Evolutionary conservation across 2,113 vertebrate species (phyloP).

Genomic region (Gambusia affinis): DNA sequence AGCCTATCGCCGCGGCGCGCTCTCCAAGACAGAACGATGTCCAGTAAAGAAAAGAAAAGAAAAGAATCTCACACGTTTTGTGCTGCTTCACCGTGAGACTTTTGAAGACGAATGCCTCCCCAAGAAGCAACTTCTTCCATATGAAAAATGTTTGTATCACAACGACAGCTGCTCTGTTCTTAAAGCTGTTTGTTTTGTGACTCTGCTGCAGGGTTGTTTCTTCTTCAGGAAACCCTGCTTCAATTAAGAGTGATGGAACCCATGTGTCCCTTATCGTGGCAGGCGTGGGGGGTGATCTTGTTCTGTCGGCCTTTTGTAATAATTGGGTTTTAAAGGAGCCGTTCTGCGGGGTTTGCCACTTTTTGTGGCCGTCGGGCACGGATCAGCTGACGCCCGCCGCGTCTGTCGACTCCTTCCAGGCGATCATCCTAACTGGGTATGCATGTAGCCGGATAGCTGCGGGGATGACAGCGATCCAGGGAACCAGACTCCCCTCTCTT

Average conservation of each 20-base stretch:
- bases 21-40: constrained; percentile 70
- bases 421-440: constrained; percentile 66
- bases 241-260: constrained; percentile 80
- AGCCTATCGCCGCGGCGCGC: constrained; percentile 66
- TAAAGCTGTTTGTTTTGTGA: constrained; percentile 78
- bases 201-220: constrained; percentile 69
- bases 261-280: constrained; percentile 78
- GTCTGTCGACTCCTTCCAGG: constrained; percentile 58
- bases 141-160: constrained; percentile 65
- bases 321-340: constrained; percentile 75
- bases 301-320: constrained; percentile 75
- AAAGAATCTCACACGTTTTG: constrained; percentile 24
- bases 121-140: constrained; percentile 52
- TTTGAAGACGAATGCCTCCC: constrained; percentile 36
- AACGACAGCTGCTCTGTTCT: constrained; percentile 74
- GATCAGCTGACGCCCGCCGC: constrained; percentile 68
- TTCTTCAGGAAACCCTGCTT: constrained; percentile 76
- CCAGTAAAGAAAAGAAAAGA: constrained; percentile 59
- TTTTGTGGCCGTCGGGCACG: constrained; percentile 51
- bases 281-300: constrained; percentile 56
- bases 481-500: constrained; percentile 25
- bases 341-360: constrained; percentile 67
- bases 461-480: constrained; percentile 53
- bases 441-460: constrained; percentile 51
- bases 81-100: constrained; percentile 17